Evolutionary conservation across 1,140 invertebrate species (phyloP).

Genomic region (Belonocnema kinseyi): DNA sequence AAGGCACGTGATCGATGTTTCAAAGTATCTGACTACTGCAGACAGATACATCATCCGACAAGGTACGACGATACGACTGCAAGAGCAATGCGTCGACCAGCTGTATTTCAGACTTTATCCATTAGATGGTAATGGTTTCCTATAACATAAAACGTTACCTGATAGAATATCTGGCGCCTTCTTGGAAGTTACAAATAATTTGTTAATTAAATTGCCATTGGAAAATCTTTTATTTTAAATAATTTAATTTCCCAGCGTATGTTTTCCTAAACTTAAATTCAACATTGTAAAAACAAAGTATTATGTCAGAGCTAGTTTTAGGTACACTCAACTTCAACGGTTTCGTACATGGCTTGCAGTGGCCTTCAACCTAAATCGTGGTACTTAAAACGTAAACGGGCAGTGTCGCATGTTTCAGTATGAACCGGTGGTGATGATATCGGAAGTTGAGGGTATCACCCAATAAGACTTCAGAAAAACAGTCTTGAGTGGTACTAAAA

Average conservation of each 20-base stretch:
- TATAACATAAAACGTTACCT: slow-evolving; percentile 4
- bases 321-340: too few relatives aligned
- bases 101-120: slow-evolving; percentile 27
- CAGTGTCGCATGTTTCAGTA: too few relatives aligned
- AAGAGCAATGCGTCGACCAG: slow-evolving; percentile 30
- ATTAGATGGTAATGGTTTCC: slow-evolving; percentile 27
- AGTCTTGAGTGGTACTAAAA: too few relatives aligned
- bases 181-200: slow-evolving; percentile 3
- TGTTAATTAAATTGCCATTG: background rate
- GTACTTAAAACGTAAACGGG: too few relatives aligned
- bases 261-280: too few relatives aligned
- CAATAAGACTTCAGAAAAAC: too few relatives aligned
- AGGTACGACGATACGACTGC: slow-evolving; percentile 16
- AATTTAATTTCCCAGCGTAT: background rate
- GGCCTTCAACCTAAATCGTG: too few relatives aligned
- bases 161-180: slow-evolving; percentile 3
- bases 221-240: background rate
- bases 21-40: slow-evolving; percentile 5
- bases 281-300: too few relatives aligned
- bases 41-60: slow-evolving; percentile 21
- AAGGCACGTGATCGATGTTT: slow-evolving; percentile 29
- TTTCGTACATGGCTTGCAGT: too few relatives aligned
- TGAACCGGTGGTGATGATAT: too few relatives aligned
- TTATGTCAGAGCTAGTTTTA: too few relatives aligned
- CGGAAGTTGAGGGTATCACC: too few relatives aligned